Base-by-base conservation (phyloP, 2,888 invertebrate genomes). In the Pachliopta kotzebuea region DNA sequence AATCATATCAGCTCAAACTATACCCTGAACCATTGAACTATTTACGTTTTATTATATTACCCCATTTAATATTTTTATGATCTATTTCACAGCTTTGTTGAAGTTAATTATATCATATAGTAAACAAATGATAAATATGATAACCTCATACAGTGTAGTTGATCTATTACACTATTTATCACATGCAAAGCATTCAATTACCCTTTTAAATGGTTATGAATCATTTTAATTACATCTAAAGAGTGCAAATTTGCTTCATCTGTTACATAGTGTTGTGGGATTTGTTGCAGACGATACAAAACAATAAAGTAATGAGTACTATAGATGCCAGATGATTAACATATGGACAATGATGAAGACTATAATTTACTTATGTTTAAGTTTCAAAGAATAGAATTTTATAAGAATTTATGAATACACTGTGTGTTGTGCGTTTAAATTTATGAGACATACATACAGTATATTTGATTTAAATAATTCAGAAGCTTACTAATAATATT, bases 101-200 rank as follows among this genome's bases (percentile, higher is more conserved):
- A 45, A 45, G n/a, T 45, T 45, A 45, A 45, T 45, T 45, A 8
- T 14, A 11, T 18, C 17, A 42, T n/a, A n/a, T 21, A 52, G 50
- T 52, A 18, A 24, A 42, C 53, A 21, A n/a, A 53, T 37, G 45
- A 18, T 21, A 45, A 42, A 60, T 54, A 24, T 17, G 62, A 62
- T 62, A 57, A 62, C 57, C 62, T 57, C 18, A 56, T 49, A n/a
- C 6, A 42, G n/a, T 29, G 21, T 26, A 17, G 56, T 53, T 42
- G 56, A 65, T 53, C 42, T 57, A 56, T 52, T 42, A 56, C 26
- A 56, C 60, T 31, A 56, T 29, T 60, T 60, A 56, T 56, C 24
- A 8, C 29, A 8, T 21, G 37, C 53, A 60, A 56, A 50, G 60
- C 60, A 29, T 37, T 26, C 14, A 56, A 52, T 56, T 56, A 26